A percentile compares a stretch with the other conserved stretches of the same genome.
These are phyloP conservation scores for Drosophila nigrodunni DNA, from an alignment of 1,140 invertebrate genomes.

Conservation along the genomic window DNA sequence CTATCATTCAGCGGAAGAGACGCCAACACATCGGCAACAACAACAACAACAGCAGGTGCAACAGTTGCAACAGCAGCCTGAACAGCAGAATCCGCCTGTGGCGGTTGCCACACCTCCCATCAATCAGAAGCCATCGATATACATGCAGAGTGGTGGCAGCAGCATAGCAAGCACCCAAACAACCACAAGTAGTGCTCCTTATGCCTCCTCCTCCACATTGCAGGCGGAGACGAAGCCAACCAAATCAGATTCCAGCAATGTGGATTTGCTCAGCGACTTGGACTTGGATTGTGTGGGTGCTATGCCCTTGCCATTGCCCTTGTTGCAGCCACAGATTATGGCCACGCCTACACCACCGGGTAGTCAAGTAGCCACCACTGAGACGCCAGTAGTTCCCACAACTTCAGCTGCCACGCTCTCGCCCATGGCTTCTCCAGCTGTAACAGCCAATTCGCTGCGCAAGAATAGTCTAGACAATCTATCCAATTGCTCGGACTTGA, in stretches of 20 bases:
- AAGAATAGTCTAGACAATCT: conserved; percentile 74
- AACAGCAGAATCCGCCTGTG: conserved; percentile 33
- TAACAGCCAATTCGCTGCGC: conserved; percentile 19
- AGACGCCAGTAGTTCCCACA: background rate
- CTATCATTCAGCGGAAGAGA: conserved; percentile 59
- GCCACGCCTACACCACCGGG: conserved; percentile 57
- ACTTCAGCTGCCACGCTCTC: conserved; percentile 12
- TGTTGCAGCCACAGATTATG: conserved; percentile 68
- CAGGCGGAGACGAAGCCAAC: conserved; percentile 38
- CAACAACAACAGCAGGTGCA: conserved; percentile 42
- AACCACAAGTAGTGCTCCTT: conserved; percentile 69
- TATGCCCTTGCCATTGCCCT: conserved; percentile 63
- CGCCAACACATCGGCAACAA: conserved; percentile 10
- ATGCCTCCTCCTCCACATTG: conserved; percentile 63
- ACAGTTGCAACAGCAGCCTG: conserved; percentile 35
- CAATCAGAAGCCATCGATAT: conserved; percentile 54
- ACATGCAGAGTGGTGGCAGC: conserved; percentile 73
- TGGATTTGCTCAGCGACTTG: conserved; percentile 90
- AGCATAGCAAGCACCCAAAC: conserved; percentile 76
- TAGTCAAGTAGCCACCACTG: conserved; percentile 41
- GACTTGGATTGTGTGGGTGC: conserved; percentile 87
- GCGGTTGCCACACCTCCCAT: conserved; percentile 12
- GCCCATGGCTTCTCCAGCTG: conserved; percentile 22
- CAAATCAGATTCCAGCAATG: conserved; percentile 85
- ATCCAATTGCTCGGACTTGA: conserved; percentile 78